These are phyloP conservation scores for Poecilia gillii DNA, from an alignment of 2,797 vertebrate genomes.

Conservation along the genomic window DNA sequence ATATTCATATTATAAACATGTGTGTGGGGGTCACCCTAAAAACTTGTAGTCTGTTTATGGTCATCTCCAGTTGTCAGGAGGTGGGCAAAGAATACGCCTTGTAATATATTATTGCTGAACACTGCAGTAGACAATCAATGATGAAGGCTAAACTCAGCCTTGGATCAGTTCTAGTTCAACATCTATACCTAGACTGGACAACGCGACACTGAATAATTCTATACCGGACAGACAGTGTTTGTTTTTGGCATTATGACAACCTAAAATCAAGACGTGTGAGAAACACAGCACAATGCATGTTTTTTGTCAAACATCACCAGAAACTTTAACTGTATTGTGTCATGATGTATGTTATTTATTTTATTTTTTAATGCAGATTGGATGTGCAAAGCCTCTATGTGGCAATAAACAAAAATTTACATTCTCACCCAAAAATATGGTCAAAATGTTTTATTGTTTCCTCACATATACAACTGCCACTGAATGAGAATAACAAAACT, in stretches of 20 bases:
- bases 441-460: neutral
- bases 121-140: neutral
- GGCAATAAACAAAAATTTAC: neutral
- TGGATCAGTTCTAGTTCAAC: neutral
- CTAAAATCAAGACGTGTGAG: neutral
- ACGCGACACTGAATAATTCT: neutral
- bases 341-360: neutral
- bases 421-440: neutral
- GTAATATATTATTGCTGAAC: neutral
- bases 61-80: neutral
- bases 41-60: neutral
- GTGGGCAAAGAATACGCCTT: neutral
- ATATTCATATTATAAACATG: neutral
- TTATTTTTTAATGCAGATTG: neutral
- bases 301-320: neutral
- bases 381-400: neutral
- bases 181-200: neutral
- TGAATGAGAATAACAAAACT: conserved; percentile 67
- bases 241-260: neutral
- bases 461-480: conserved; percentile 2
- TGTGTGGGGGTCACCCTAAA: neutral
- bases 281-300: neutral
- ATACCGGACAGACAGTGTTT: neutral
- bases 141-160: neutral
- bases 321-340: neutral